Evolutionary conservation across 2,113 vertebrate genomes (phyloP).

Genomic region (Oreocharis arfaki): DNA sequence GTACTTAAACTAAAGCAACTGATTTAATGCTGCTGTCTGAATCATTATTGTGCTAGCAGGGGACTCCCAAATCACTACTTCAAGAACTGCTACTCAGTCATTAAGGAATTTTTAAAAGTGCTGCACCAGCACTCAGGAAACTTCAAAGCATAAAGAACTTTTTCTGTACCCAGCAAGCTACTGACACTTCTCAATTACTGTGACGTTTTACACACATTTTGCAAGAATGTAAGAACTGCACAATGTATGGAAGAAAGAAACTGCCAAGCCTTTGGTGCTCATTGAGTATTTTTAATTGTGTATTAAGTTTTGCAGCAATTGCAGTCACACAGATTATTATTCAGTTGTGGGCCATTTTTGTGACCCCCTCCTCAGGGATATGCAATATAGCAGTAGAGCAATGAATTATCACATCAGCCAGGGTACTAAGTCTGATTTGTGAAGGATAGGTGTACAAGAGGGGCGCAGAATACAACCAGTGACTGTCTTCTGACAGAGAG

Average conservation of each 20-base stretch:
- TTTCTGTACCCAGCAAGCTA: neutral
- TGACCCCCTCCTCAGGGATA: neutral
- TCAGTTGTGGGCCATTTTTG: neutral
- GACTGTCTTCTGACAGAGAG: neutral
- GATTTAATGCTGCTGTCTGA: constrained; percentile 49
- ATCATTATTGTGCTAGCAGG: constrained; percentile 33
- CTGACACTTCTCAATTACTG: neutral
- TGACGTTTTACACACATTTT: neutral
- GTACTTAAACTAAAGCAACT: constrained; percentile 41
- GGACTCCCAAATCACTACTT: constrained; percentile 38
- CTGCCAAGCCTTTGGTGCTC: neutral
- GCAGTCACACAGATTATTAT: neutral
- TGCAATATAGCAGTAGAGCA: neutral
- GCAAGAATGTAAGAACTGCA: neutral
- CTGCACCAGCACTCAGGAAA: constrained; percentile 27
- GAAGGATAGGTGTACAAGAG: neutral
- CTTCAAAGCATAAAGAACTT: constrained; percentile 4
- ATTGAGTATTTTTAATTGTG: neutral
- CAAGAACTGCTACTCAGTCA: neutral
- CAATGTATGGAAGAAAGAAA: neutral
- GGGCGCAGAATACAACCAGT: neutral
- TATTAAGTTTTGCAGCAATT: neutral
- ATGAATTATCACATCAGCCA: neutral
- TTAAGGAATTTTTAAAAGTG: constrained; percentile 40
- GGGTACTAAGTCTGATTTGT: neutral